Base-by-base conservation (phyloP, 23 tunicate species). In the Ascidia mentula region DNA sequence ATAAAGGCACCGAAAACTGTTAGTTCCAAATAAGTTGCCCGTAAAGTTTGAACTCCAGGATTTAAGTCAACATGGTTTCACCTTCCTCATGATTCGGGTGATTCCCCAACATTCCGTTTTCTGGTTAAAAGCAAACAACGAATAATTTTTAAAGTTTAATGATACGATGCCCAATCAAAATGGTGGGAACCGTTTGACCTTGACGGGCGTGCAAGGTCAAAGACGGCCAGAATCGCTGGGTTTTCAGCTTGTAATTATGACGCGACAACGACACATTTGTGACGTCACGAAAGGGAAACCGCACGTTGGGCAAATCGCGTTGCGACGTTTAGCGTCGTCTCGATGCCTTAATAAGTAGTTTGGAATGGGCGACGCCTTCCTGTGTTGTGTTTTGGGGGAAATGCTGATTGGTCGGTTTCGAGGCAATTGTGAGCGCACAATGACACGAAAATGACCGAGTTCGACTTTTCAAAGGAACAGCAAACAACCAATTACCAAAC, bases 201-300 rank as follows among this genome's bases (percentile, higher is more conserved):
- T 53, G 12, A 53, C 22, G 24, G 65, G 65, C 13, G 65, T 53
- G 65, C 65, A 53, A 53, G 65, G 65, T 53, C 65, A 53, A 53
- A 53, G 4, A 28, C 65, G 65, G 13, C 65, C 22, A 28, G 65
- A 53, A 26, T 26, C 65, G 12, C 7, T 3, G 65, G 12, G 65
- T 53, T 53, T 26, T 53, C 13, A 28, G 65, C 24, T 53, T 53
- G 28, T 53, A 53, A 53, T 53, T 53, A 53, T 53, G 28, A 53
- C 13, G 24, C 12, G 24, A 53, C 65, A 53, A 53, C 13, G 65
- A 28, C 13, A 5, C 28, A 28, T n/a, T 53, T 53, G 65, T 53
- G 65, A 53, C 65, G 65, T 53, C 65, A 53, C 65, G 24, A 1
- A 53, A 3, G 24, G 65, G 65, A 53, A 53, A 53, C 24, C 24